Evolutionary conservation across 2,797 vertebrate genomes (phyloP).

Genomic region (Neopelma chrysocephalum): DNA sequence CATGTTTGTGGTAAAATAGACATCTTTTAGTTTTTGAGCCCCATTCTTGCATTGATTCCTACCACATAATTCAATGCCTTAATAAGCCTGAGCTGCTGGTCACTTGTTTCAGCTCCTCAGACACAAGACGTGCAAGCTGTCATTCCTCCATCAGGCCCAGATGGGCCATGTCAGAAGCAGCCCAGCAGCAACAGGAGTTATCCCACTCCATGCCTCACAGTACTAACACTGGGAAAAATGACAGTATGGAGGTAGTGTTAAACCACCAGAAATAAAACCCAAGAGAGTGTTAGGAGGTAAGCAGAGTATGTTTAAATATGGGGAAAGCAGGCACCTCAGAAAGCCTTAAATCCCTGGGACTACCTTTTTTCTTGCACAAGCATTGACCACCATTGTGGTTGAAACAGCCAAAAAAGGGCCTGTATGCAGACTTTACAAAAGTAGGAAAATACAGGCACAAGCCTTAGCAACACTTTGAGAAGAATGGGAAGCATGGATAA

Average conservation of each 20-base stretch:
- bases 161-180: background rate
- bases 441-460: background rate
- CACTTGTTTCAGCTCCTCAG: background rate
- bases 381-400: background rate
- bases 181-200: background rate
- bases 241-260: background rate
- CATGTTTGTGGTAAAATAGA: background rate
- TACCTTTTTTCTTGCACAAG: background rate
- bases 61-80: background rate
- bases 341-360: background rate
- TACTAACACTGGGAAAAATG: background rate
- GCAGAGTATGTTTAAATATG: background rate
- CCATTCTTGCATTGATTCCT: background rate
- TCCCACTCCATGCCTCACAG: background rate
- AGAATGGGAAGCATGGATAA: background rate
- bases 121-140: background rate
- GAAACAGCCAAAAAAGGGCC: background rate
- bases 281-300: fast-evolving
- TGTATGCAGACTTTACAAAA: background rate
- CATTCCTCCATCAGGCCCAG: background rate
- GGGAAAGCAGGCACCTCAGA: background rate
- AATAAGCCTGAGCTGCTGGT: background rate
- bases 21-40: background rate
- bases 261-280: background rate
- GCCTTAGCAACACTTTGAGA: background rate